Conservation (phyloP, 1,140 invertebrate species). For the Drosophila serrata region DNA sequence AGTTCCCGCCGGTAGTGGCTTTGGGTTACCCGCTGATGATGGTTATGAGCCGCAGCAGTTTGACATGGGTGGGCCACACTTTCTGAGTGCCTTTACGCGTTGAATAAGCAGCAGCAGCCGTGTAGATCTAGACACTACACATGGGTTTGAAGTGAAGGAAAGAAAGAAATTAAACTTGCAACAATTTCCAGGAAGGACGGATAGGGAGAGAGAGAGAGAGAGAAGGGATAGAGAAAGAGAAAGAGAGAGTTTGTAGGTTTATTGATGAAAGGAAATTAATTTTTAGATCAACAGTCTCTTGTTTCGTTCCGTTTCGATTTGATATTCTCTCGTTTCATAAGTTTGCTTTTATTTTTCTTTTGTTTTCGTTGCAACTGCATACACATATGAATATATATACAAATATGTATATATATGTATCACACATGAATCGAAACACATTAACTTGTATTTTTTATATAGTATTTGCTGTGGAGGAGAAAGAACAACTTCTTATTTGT, state of each 20-base stretch:
- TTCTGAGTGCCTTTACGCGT: conserved; percentile 84
- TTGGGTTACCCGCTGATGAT: conserved; percentile 55
- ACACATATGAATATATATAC: not conserved
- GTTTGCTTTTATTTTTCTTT: not conserved
- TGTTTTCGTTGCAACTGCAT: not conserved
- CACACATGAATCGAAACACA: conserved; percentile 11
- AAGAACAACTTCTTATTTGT: conserved; percentile 53
- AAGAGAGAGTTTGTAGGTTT: not conserved
- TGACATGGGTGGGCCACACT: conserved; percentile 81
- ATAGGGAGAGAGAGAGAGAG: not conserved
- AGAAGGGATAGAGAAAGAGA: not conserved
- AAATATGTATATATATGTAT: not conserved
- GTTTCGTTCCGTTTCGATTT: not conserved
- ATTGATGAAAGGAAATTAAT: not conserved
- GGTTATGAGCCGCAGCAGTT: conserved; percentile 77
- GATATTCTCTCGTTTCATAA: not conserved
- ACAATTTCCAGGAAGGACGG: not conserved
- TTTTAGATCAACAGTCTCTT: not conserved
- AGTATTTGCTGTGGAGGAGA: conserved; percentile 55
- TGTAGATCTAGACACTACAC: not conserved
- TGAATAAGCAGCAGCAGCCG: conserved; percentile 19
- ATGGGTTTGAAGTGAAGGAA: not conserved
- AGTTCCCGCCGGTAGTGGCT: not conserved
- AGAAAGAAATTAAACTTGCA: not conserved
- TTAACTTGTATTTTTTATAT: conserved; percentile 77